phyloP scores from a whole-genome alignment of 2,113 vertebrate genomes.

The Leptocoma aspasia region DNA sequence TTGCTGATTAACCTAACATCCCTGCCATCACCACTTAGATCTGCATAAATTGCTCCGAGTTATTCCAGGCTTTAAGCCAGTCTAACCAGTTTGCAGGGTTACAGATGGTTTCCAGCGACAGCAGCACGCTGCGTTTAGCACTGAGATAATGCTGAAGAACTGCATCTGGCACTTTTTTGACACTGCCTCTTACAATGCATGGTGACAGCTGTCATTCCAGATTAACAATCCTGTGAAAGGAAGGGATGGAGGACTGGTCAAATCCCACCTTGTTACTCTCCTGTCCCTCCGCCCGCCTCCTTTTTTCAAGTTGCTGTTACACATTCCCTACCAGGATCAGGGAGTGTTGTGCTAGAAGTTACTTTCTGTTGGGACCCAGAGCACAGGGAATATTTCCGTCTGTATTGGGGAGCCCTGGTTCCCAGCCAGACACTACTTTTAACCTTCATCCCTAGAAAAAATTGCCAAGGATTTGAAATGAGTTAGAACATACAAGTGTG shows the following conservation, averaged over 20 bases:
- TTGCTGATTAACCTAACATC: not conserved
- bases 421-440: too few relatives aligned
- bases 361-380: not conserved
- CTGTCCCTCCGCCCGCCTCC: not conserved
- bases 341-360: not conserved
- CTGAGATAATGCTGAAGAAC: not conserved
- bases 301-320: not conserved
- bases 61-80: slow-evolving; percentile 8
- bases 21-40: not conserved
- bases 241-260: not conserved
- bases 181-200: not conserved
- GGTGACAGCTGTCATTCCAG: slow-evolving; percentile 28
- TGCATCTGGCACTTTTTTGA: not conserved
- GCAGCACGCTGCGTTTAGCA: not conserved
- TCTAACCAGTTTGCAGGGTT: not conserved
- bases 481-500: too few relatives aligned
- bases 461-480: too few relatives aligned
- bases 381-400: too few relatives aligned
- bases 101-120: not conserved
- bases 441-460: too few relatives aligned
- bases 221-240: not conserved
- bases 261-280: not conserved
- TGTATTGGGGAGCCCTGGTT: too few relatives aligned
- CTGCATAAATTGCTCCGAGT: not conserved
- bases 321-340: not conserved